phyloP scores from a whole-genome alignment of 2,888 invertebrate species.

The Heteromurus nitidus region DNA sequence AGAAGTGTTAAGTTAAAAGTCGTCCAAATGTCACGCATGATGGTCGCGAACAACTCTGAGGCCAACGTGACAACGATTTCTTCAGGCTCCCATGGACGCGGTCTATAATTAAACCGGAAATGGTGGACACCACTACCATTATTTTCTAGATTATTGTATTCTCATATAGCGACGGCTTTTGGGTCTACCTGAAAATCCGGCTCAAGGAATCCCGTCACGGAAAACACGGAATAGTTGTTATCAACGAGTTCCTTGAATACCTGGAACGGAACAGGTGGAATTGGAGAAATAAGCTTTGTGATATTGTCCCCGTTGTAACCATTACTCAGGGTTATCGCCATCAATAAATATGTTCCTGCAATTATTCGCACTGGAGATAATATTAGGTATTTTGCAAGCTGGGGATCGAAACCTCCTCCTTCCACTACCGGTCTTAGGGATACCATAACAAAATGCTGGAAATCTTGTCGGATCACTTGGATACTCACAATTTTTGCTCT shows the following conservation, averaged over 20 bases:
- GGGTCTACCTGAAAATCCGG: not conserved
- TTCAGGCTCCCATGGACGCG: not conserved
- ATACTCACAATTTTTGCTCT: too few relatives aligned
- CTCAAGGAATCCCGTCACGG: not conserved
- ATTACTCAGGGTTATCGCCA: not conserved
- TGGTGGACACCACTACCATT: too few relatives aligned
- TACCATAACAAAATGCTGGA: too few relatives aligned
- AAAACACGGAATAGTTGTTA: not conserved
- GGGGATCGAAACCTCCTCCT: too few relatives aligned
- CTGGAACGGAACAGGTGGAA: not conserved
- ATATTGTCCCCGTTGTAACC: too few relatives aligned
- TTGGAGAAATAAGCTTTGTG: not conserved
- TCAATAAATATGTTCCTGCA: not conserved
- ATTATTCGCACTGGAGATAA: too few relatives aligned
- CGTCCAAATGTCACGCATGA: too few relatives aligned
- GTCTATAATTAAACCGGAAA: not conserved
- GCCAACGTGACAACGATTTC: not conserved
- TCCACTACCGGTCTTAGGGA: not conserved
- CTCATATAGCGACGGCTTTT: too few relatives aligned
- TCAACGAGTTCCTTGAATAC: not conserved
- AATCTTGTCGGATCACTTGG: too few relatives aligned
- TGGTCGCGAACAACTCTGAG: too few relatives aligned
- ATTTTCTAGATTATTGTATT: not conserved
- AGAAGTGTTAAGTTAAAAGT: not conserved
- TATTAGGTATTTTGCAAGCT: too few relatives aligned